Evolutionary conservation across 23 tunicate genomes (phyloP), one percentile per base, ranked within the genome.

Genomic region (Halocynthia aurantium): DNA sequence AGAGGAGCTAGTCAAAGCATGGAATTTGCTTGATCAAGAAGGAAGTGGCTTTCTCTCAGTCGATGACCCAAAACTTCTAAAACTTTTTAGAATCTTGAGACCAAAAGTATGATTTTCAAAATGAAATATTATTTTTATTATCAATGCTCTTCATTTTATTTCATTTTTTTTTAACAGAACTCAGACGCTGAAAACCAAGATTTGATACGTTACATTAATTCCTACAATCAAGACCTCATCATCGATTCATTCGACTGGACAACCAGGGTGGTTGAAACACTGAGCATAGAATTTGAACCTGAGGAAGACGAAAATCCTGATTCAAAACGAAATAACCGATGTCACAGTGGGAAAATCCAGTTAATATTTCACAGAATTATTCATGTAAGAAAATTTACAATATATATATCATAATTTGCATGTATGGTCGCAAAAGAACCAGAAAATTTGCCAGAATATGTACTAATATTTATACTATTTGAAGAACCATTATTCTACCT

Each of bases 181-280:
- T 31, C 89, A 40, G 77, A 70, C 31, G 88, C 78, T 10, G 91
- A 92, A 82, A 92, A 86, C 61, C 67, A 68, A 11, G 91, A 84
- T 49, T 62, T 92, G 66, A 82, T 92, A 10, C 52, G 73, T 17
- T 92, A 92, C 71, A 74, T 92, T 6, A 86, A 92, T 74, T 73
- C 69, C 77, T 63, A 18, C 63, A 52, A 79, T 55, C 84, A 78
- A 18, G 92, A 92, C 55, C 83, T 80, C 13, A 64, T 85, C 10
- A 84, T 92, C 8, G 98, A 83, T 49, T 75, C 98, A 17, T 92
- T 73, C 57, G 98, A 92, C 60, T 92, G 98, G 98, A 86, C 98
- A 7, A 92, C 98, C 19, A 92, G 84, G 65, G 73, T 86, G 2
- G 80, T 92, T 69, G 91, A 92, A 13, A 64, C 98, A 50, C 73